Evolutionary conservation across 2,113 vertebrate genomes (phyloP).

Genomic region (Sardina pilchardus): DNA sequence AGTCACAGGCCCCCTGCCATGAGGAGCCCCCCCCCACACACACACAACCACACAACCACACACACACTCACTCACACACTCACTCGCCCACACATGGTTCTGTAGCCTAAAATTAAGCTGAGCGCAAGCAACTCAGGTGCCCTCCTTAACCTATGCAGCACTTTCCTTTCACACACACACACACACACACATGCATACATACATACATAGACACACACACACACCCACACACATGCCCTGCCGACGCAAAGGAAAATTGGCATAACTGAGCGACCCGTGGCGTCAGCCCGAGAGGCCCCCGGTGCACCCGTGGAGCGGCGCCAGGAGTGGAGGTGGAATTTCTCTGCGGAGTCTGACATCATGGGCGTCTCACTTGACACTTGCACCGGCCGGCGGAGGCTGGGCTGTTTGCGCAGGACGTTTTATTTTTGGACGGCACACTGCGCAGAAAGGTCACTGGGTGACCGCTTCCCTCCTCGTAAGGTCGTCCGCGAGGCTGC

Average conservation of each 20-base stretch:
- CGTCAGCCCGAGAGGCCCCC: not conserved
- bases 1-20: conserved; percentile 44
- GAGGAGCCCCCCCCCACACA: not conserved
- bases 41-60: no score
- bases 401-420: conserved; percentile 34
- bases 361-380: conserved; percentile 21
- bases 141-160: not conserved
- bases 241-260: not conserved
- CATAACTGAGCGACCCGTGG: not conserved
- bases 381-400: conserved; percentile 16
- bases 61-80: no score
- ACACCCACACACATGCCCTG: not conserved
- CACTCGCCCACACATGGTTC: not conserved
- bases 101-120: not conserved
- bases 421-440: conserved; percentile 56
- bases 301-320: not conserved
- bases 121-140: not conserved
- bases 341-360: conserved; percentile 41
- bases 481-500: conserved; percentile 38
- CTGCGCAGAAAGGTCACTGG: conserved; percentile 30
- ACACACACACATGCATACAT: not conserved
- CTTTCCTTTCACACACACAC: not conserved
- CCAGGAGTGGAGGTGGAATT: conserved; percentile 43
- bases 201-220: not conserved
- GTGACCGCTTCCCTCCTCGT: conserved; percentile 27